Conservation (phyloP, 2,113 vertebrate species). For the Halichoeres trimaculatus region DNA sequence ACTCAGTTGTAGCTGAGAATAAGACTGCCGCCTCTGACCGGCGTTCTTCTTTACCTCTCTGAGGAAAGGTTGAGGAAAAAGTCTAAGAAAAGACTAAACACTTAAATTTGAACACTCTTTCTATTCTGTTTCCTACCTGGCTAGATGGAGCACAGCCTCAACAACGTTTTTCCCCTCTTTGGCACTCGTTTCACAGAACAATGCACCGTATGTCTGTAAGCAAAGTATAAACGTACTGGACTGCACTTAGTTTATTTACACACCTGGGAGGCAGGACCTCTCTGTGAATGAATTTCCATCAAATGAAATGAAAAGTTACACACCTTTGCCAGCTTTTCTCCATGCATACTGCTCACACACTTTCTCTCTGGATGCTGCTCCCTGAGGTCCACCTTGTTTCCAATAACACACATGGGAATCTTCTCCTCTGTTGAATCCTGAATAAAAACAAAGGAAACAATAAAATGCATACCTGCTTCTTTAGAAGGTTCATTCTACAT, state of each 20-base stretch:
- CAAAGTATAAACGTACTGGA: constrained; percentile 24
- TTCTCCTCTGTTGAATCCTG: constrained; percentile 64
- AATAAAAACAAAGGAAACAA: not conserved
- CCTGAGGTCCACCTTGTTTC: constrained; percentile 82
- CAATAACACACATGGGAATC: constrained; percentile 79
- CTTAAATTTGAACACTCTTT: not conserved
- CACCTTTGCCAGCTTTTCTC: constrained; percentile 82
- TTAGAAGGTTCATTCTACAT: too few relatives aligned
- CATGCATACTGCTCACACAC: constrained; percentile 61
- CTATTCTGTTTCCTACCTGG: constrained; percentile 64
- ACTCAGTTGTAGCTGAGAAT: constrained; percentile 58
- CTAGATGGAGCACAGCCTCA: constrained; percentile 81
- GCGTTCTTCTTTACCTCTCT: constrained; percentile 80
- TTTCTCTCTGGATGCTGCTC: constrained; percentile 36
- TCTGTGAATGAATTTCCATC: not conserved
- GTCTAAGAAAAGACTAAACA: not conserved
- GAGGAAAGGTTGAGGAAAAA: constrained; percentile 4
- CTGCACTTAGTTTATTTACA: constrained; percentile 36
- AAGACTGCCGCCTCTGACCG: constrained; percentile 33
- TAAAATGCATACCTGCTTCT: not conserved
- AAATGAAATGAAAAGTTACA: constrained; percentile 19
- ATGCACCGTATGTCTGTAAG: constrained; percentile 80
- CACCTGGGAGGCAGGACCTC: not conserved
- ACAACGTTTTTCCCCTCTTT: constrained; percentile 81
- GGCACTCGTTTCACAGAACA: constrained; percentile 84